Percentiles rank a stretch among this genome's conserved stretches.
These are phyloP conservation scores for Pararge aegeria DNA, from an alignment of 1,140 invertebrate species.

Conservation along the genomic window DNA sequence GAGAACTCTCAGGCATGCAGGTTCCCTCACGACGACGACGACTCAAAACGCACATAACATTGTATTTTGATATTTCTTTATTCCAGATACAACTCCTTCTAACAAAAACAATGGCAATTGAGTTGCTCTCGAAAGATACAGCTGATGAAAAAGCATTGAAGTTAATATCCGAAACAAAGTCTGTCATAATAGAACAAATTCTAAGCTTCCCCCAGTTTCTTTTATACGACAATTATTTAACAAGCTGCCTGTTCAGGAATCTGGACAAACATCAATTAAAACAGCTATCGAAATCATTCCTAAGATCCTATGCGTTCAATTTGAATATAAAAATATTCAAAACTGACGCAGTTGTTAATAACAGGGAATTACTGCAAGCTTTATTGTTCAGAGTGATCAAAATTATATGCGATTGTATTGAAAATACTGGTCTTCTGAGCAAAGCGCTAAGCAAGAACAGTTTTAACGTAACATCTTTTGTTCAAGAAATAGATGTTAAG, in stretches of 20 bases:
- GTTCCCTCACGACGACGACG: too few species aligned
- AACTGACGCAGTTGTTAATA: constrained; percentile 37
- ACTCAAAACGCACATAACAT: too few species aligned
- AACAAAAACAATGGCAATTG: constrained; percentile 46
- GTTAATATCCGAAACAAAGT: constrained; percentile 38
- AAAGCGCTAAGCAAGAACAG: constrained; percentile 53
- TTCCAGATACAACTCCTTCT: constrained; percentile 62
- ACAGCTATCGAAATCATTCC: constrained; percentile 49
- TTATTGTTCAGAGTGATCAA: constrained; percentile 49
- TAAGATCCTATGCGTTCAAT: constrained; percentile 43
- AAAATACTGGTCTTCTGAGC: constrained; percentile 43
- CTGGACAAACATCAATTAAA: constrained; percentile 52
- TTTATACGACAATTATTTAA: constrained; percentile 36
- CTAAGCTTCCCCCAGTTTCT: constrained; percentile 28
- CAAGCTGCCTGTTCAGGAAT: constrained; percentile 48
- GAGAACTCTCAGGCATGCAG: too few species aligned
- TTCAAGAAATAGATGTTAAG: constrained; percentile 44
- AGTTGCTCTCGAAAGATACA: constrained; percentile 37
- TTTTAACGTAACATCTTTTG: constrained; percentile 45
- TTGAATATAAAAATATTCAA: constrained; percentile 35
- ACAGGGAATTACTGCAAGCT: constrained; percentile 48
- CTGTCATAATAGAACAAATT: constrained; percentile 52
- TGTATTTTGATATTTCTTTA: neutral
- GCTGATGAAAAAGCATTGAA: constrained; percentile 23
- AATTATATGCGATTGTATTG: constrained; percentile 48